Percentiles rank a stretch among this genome's conserved stretches.
Evolutionary conservation across 2,797 vertebrate species (phyloP).

Genomic region (Xerus rutilus): DNA sequence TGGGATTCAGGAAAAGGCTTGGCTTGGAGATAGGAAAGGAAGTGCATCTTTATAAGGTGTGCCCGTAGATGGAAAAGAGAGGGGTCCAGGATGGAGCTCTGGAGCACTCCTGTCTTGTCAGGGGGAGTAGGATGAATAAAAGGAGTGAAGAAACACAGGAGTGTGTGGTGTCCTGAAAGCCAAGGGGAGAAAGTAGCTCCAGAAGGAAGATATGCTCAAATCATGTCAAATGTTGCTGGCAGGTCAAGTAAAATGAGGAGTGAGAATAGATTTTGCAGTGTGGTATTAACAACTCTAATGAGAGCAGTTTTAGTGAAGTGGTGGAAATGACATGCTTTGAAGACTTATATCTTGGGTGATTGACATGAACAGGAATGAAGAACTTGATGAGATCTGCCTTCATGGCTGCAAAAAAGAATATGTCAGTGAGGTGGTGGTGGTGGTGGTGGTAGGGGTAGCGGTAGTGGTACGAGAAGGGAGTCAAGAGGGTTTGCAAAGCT

Average conservation of each 20-base stretch:
- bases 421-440: not conserved
- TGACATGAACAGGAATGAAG: not conserved
- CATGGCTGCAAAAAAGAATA: not conserved
- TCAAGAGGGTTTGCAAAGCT: not conserved
- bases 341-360: not conserved
- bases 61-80: not conserved
- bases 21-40: not conserved
- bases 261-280: slow-evolving; percentile 2
- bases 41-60: not conserved
- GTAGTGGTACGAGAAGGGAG: not conserved
- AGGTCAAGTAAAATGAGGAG: not conserved
- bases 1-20: not conserved
- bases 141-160: not conserved
- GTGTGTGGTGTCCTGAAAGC: not conserved
- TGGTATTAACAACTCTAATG: not conserved
- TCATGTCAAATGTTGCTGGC: not conserved
- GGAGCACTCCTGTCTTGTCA: not conserved
- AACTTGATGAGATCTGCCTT: slow-evolving; percentile 8
- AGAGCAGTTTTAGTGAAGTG: not conserved
- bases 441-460: too few species aligned
- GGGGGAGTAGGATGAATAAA: not conserved
- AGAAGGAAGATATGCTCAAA: not conserved
- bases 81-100: not conserved
- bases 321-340: not conserved
- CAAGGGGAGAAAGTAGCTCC: not conserved